These are phyloP conservation scores for Magallana gigas DNA, from an alignment of 1,140 invertebrate genomes.

Conservation along the genomic window DNA sequence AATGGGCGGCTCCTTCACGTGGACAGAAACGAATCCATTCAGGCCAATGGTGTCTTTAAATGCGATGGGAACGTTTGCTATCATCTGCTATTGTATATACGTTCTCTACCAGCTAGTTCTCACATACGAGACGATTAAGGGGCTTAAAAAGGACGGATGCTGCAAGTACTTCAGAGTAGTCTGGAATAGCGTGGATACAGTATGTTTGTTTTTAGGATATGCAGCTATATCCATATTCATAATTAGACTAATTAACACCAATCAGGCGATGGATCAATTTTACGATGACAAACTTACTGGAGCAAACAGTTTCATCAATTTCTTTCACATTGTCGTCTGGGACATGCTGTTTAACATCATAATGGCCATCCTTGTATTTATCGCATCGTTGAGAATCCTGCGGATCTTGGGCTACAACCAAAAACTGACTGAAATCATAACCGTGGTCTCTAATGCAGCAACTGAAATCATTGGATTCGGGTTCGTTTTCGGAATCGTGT, in stretches of 20 bases:
- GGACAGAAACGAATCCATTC: constrained; percentile 66
- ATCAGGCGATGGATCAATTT: constrained; percentile 38
- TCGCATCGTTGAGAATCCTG: constrained; percentile 60
- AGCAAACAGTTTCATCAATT: constrained; percentile 59
- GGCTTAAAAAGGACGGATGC: constrained; percentile 62
- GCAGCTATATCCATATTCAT: constrained; percentile 71
- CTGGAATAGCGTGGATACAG: constrained; percentile 77
- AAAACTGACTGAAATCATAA: constrained; percentile 58
- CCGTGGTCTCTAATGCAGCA: constrained; percentile 53
- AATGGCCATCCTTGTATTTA: constrained; percentile 59
- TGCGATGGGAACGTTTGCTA: constrained; percentile 60
- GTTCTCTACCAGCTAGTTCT: constrained; percentile 58
- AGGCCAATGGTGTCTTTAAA: constrained; percentile 61
- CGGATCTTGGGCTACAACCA: constrained; percentile 66
- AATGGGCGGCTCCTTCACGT: constrained; percentile 74
- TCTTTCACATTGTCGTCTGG: constrained; percentile 64
- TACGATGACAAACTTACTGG: constrained; percentile 43
- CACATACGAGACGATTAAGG: constrained; percentile 45
- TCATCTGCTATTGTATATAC: constrained; percentile 65
- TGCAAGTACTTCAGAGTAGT: constrained; percentile 72
- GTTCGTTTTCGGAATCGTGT: constrained; percentile 67
- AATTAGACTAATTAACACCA: constrained; percentile 57
- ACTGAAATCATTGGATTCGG: constrained; percentile 66
- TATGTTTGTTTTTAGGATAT: constrained; percentile 71
- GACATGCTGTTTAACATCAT: constrained; percentile 57